phyloP scores from a whole-genome alignment of 2,113 vertebrate genomes.

The Ictalurus punctatus region DNA sequence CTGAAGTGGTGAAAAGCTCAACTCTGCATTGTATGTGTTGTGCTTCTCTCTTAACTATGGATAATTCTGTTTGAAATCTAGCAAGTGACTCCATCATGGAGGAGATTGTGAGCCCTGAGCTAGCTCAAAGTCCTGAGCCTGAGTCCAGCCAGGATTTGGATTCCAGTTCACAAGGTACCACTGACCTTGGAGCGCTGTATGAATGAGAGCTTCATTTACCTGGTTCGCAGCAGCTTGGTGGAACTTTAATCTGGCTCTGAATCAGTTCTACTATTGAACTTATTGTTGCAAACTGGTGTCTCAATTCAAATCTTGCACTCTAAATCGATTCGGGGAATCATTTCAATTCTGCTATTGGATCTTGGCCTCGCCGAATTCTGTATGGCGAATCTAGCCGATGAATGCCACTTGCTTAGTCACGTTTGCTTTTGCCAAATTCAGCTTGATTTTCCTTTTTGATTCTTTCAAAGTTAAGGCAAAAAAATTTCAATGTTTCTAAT shows the following conservation, averaged over 20 bases:
- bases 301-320: not conserved
- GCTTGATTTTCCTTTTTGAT: not conserved
- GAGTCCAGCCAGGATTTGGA: constrained; percentile 79
- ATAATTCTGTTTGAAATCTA: constrained; percentile 69
- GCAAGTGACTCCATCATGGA: constrained; percentile 77
- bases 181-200: constrained; percentile 46
- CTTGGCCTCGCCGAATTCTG: not conserved
- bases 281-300: not conserved
- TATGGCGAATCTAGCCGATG: not conserved
- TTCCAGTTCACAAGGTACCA: constrained; percentile 82
- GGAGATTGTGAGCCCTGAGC: constrained; percentile 72
- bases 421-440: not conserved
- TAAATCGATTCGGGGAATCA: not conserved
- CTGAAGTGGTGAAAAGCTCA: constrained; percentile 48
- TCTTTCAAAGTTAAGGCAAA: not conserved
- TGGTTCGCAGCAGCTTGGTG: not conserved
- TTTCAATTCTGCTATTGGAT: not conserved
- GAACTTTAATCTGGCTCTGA: not conserved
- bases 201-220: constrained; percentile 34
- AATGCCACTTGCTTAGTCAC: not conserved
- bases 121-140: constrained; percentile 70
- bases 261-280: not conserved
- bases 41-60: constrained; percentile 72
- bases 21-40: constrained; percentile 63
- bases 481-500: not conserved